A percentile compares a stretch with the other conserved stretches of the same genome.
Evolutionary conservation across 2,113 vertebrate genomes (phyloP).

Genomic region (Neofelis nebulosa): DNA sequence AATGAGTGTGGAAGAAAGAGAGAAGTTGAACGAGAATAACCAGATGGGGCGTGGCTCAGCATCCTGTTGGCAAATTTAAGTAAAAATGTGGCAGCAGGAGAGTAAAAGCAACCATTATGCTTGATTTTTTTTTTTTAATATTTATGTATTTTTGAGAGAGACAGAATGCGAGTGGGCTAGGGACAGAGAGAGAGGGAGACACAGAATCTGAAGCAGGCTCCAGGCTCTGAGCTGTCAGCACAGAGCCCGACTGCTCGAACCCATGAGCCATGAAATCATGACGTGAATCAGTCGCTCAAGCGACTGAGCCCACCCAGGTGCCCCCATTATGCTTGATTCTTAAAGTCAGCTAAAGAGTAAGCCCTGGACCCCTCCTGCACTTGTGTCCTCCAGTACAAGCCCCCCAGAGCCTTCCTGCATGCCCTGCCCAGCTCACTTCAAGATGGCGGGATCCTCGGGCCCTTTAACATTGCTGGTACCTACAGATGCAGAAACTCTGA

Average conservation of each 20-base stretch:
- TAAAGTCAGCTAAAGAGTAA: slow-evolving; percentile 53
- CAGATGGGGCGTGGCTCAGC: fast-evolving
- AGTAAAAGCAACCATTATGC: slow-evolving; percentile 36
- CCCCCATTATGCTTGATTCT: slow-evolving; percentile 45
- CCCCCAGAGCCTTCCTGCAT: not conserved
- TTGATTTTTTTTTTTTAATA: slow-evolving; percentile 18
- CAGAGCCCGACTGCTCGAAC: too few relatives aligned
- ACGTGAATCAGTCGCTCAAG: too few relatives aligned
- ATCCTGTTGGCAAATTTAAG: not conserved
- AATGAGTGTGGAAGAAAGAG: not conserved
- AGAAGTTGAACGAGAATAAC: not conserved
- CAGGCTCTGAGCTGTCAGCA: too few relatives aligned
- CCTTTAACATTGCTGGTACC: not conserved
- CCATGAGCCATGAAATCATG: too few relatives aligned
- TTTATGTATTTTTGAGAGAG: too few relatives aligned
- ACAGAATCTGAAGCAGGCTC: too few relatives aligned
- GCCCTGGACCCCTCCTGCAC: not conserved
- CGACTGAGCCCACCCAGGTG: too few relatives aligned
- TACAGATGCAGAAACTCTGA: not conserved
- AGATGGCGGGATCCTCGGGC: not conserved
- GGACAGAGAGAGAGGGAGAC: too few relatives aligned
- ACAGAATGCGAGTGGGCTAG: too few relatives aligned
- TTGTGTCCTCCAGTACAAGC: not conserved
- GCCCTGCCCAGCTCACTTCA: not conserved
- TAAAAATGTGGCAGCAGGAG: not conserved